These are phyloP conservation scores for Eunapius fragilis DNA, from an alignment of 37 sponge, comb jelly and placozoan species.

Conservation along the genomic window DNA sequence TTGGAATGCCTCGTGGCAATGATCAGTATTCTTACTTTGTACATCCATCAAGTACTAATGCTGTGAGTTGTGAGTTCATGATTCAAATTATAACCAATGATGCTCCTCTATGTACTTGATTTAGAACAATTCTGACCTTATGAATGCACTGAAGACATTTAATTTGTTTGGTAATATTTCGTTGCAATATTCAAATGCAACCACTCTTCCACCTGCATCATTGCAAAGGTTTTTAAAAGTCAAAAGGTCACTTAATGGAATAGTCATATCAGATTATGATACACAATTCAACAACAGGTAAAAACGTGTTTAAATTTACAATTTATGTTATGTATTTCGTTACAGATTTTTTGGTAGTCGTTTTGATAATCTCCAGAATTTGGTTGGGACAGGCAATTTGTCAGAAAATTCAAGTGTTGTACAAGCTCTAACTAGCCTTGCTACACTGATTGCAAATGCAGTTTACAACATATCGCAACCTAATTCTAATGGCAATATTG, in stretches of 20 bases:
- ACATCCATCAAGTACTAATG: background rate
- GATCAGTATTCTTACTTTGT: background rate
- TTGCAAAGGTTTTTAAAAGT: conserved; percentile 59
- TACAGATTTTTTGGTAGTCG: conserved; percentile 66
- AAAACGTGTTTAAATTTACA: background rate
- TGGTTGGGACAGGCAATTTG: background rate
- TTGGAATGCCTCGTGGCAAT: conserved; percentile 35
- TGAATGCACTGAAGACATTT: background rate
- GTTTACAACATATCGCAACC: conserved; percentile 18
- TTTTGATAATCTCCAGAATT: conserved; percentile 51
- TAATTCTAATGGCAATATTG: background rate
- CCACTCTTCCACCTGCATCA: conserved; percentile 60
- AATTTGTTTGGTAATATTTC: background rate
- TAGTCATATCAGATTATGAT: conserved; percentile 54
- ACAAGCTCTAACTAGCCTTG: conserved; percentile 25
- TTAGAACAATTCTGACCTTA: background rate
- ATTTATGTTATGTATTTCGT: background rate
- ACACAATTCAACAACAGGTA: conserved; percentile 49
- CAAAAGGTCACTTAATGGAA: conserved; percentile 17
- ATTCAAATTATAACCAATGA: background rate
- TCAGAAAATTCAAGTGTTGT: background rate
- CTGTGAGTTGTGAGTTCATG: background rate
- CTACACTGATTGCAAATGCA: conserved; percentile 26
- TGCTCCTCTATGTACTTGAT: background rate
- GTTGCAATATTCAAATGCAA: background rate